Conservation (phyloP, 2,797 vertebrate genomes). For the Poecilia gillii region DNA sequence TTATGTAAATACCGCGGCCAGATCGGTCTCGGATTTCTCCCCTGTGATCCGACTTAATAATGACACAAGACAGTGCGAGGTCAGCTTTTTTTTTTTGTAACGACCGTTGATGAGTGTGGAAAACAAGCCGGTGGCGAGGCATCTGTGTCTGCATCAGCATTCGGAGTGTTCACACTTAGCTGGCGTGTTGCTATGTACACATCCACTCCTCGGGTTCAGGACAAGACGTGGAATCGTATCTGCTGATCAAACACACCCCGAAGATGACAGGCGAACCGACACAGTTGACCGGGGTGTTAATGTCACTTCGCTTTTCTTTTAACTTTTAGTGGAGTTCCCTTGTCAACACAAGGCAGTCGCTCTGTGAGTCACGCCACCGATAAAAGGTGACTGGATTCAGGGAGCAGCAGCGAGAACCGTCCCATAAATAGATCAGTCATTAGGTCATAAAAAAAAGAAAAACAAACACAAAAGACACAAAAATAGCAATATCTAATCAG, state of each 20-base stretch:
- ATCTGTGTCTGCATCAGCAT: conserved; percentile 35
- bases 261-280: conserved; percentile 5
- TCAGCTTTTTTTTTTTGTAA: conserved; percentile 50
- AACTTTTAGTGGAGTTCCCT: not conserved
- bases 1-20: conserved; percentile 33
- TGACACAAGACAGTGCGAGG: conserved; percentile 29
- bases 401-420: not conserved
- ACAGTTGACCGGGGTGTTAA: not conserved
- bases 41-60: conserved; percentile 61
- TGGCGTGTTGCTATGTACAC: conserved; percentile 33
- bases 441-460: not conserved
- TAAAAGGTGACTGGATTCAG: not conserved
- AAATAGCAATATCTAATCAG: not conserved
- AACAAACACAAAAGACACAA: not conserved
- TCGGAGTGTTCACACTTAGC: conserved; percentile 20
- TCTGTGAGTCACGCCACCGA: conserved; percentile 27
- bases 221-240: conserved; percentile 14
- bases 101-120: conserved; percentile 21
- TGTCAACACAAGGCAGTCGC: conserved; percentile 10
- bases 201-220: conserved; percentile 17
- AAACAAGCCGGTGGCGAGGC: conserved; percentile 32
- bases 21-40: conserved; percentile 24
- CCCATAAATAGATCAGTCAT: not conserved
- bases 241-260: conserved; percentile 33
- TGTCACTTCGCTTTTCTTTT: not conserved